These are phyloP conservation scores for Sinosuthora webbiana DNA, from an alignment of 2,113 vertebrate species.

Conservation along the genomic window DNA sequence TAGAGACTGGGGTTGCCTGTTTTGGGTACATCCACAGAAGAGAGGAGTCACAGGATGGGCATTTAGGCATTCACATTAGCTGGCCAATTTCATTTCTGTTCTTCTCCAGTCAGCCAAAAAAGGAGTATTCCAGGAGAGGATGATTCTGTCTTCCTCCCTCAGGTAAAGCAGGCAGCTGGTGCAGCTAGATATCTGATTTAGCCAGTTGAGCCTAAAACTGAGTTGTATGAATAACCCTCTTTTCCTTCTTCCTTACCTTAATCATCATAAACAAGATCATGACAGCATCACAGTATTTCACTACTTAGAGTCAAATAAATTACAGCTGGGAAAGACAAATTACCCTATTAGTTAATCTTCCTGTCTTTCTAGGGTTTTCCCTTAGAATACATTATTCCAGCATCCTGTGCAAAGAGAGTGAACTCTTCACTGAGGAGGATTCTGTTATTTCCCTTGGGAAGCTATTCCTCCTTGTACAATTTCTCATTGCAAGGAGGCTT, in stretches of 20 bases:
- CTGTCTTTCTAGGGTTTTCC: constrained; percentile 54
- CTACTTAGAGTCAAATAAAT: constrained; percentile 63
- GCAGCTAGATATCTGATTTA: not conserved
- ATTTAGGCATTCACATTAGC: not conserved
- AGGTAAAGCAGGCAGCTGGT: not conserved
- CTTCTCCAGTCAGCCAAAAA: not conserved
- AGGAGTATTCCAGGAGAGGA: not conserved
- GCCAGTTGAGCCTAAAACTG: not conserved
- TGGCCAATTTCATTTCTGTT: not conserved
- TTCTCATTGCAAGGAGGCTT: constrained; percentile 16
- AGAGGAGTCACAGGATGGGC: not conserved
- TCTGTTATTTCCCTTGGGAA: constrained; percentile 48
- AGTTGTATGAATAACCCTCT: not conserved
- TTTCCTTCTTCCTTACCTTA: constrained; percentile 42
- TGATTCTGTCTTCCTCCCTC: not conserved
- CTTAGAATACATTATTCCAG: constrained; percentile 40
- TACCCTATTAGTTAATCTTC: constrained; percentile 58
- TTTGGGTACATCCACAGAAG: not conserved
- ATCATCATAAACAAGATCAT: constrained; percentile 66
- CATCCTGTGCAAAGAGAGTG: not conserved
- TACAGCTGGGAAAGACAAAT: constrained; percentile 50
- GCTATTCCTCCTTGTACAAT: constrained; percentile 3
- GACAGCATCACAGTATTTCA: constrained; percentile 56
- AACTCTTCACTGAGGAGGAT: constrained; percentile 28
- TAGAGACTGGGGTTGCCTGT: not conserved